Percentiles rank a stretch among this genome's conserved stretches.
Conservation (phyloP, 1,140 invertebrate species). For the Listronotus bonariensis region DNA sequence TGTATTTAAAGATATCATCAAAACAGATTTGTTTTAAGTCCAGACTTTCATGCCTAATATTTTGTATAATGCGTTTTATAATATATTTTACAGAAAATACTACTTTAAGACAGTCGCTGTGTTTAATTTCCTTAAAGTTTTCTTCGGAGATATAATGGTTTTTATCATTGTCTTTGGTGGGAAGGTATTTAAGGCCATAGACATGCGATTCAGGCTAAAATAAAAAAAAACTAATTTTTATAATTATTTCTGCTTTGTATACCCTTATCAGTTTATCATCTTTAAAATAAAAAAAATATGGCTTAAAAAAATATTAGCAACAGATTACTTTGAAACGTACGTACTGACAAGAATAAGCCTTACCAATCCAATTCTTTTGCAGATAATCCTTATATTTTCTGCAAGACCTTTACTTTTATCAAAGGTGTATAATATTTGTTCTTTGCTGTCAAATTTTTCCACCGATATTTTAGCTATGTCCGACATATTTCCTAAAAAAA, state of each 20-base stretch:
- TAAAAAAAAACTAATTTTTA: too few species aligned
- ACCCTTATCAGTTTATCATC: too few species aligned
- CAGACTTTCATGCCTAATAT: conserved; percentile 23
- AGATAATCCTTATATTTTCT: conserved; percentile 41
- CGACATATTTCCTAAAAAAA: conserved; percentile 22
- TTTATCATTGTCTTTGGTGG: conserved; percentile 36
- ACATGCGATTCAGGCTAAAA: conserved; percentile 38
- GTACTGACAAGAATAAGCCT: too few species aligned
- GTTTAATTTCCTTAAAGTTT: conserved; percentile 42
- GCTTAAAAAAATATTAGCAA: too few species aligned
- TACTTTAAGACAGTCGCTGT: conserved; percentile 45
- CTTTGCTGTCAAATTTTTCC: conserved; percentile 41
- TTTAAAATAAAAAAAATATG: too few species aligned
- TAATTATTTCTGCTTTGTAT: too few species aligned
- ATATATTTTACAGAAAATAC: conserved; percentile 43
- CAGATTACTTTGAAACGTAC: too few species aligned
- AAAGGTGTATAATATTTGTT: conserved; percentile 44
- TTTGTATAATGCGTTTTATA: conserved; percentile 32
- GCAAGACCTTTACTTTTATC: conserved; percentile 41
- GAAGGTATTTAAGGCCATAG: conserved; percentile 44
- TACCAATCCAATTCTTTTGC: conserved; percentile 39
- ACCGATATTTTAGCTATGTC: conserved; percentile 43
- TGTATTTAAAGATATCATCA: conserved; percentile 31
- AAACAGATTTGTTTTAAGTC: conserved; percentile 28
- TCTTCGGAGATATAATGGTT: conserved; percentile 42